Base-by-base conservation (phyloP, 2,797 vertebrate genomes). In the Xenopus petersii region DNA sequence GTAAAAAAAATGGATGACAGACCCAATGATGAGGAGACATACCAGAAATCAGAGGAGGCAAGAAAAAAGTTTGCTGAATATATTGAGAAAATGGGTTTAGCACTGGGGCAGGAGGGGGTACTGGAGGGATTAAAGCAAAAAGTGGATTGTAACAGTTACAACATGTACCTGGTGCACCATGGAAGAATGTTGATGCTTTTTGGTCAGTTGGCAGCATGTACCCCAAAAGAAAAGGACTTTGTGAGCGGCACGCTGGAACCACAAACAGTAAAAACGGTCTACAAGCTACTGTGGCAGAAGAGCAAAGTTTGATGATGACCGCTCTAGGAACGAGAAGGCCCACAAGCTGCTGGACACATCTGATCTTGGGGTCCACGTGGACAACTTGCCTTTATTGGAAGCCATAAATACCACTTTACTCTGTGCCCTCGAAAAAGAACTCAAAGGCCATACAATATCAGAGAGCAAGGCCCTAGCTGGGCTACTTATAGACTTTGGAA, bases 51-150 rank as follows among this genome's bases (percentile, higher is more conserved):
- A 16, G 65, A 67, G 5, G 48, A 30, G 1, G 17, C 42, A 67
- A 13, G 1, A 11, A 55, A 26, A 21, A 21, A 1, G 3, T 5
- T 16, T 3, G 10, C 16, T 26, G 11, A 10, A 42, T 24, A 6
- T n/a, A 47, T 47, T 62, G 89, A 91, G 81, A 88, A 83, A 75
- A 92, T 90, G 36, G 96, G 96, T 33, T 80, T 96, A 1, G 96
- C 96, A 4, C 97, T 96, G 0, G 98, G 97, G 97, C 93, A 98
- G 80, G 95, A 98, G 16, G 96, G 97, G 0, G 95, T 98, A 58
- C 84, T 99, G 56, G 95, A 98, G 70, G 92, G 93, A 81, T 80
- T 98, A 36, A 88, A 94, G 59, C 90, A 87, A 30, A 92, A 96
- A 59, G 85, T 93, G 16, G 92, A 93, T 77, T 87, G 92, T 0